These are phyloP conservation scores for Trachops cirrhosus DNA, from an alignment of 2,797 vertebrate species.

Conservation along the genomic window DNA sequence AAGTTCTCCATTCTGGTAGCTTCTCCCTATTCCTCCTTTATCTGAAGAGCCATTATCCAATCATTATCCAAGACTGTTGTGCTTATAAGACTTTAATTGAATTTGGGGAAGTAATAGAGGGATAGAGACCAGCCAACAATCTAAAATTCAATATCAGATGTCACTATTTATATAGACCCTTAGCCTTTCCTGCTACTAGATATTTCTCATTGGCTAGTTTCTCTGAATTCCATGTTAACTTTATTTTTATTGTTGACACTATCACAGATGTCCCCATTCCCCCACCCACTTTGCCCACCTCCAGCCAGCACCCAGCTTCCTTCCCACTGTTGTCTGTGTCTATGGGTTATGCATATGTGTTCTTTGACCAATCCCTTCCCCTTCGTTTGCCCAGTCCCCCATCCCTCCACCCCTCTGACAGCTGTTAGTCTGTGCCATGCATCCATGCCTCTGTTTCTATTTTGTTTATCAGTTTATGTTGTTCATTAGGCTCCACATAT, in stretches of 20 bases:
- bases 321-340: too few relatives aligned
- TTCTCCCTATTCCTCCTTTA: not conserved
- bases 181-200: not conserved
- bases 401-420: too few relatives aligned
- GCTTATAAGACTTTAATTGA: not conserved
- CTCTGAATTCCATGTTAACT: not conserved
- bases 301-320: too few relatives aligned
- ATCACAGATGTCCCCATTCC: too few relatives aligned
- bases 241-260: too few relatives aligned
- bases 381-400: not conserved
- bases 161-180: not conserved
- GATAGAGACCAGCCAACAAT: not conserved
- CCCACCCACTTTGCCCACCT: too few relatives aligned
- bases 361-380: too few relatives aligned
- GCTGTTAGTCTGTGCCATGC: not conserved
- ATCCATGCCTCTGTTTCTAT: not conserved
- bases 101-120: not conserved
- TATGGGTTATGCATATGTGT: too few relatives aligned
- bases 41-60: not conserved
- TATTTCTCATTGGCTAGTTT: not conserved
- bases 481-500: not conserved
- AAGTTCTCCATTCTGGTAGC: not conserved
- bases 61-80: not conserved
- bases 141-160: not conserved
- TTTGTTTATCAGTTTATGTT: too few relatives aligned